Base-by-base conservation (phyloP, 2,797 vertebrate genomes). In the Pseudochirops cupreus region DNA sequence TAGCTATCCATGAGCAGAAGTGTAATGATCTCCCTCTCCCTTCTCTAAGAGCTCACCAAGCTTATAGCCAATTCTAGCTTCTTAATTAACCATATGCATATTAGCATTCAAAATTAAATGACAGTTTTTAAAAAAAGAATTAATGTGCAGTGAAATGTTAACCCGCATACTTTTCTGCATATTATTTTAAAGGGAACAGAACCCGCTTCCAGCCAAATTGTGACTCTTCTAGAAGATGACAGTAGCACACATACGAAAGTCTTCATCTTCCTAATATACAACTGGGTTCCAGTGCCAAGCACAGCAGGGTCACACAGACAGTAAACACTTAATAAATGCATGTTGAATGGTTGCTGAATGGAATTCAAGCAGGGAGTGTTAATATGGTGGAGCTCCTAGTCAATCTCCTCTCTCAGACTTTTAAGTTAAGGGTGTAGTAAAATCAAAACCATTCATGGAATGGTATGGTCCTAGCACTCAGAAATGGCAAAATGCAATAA, bases 51-150 rank as follows among this genome's bases (percentile, higher is more conserved):
- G 96, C 97, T 98, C 98, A 98, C 98, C 94, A 97, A 97, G 97
- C 96, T 98, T 97, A 98, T 21, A 98, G 97, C 95, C 97, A 98
- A 98, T 98, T 98, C 98, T 98, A 97, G 95, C 96, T 98, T 98
- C 98, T 98, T 99, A 99, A 99, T 98, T 99, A 99, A 98, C 97
- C 97, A 91, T 93, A 98, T 94, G 97, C 96, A 96, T 96, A 98
- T 98, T 98, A 98, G 96, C 98, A 98, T 98, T 98, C 98, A 98
- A 99, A 98, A 98, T 98, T 98, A 98, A 98, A 98, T 56, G 96
- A 94, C 94, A 95, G 96, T 97, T 97, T 97, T 93, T 90, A 56
- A 67, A 91, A 82, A 96, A 97, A 96, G 95, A 98, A 98, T 97
- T 96, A 98, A 91, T 95, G 90, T 55, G 94, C 94, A 97, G 92